Conservation (phyloP, 2,113 vertebrate species). For the Benitochromis conjunctus region DNA sequence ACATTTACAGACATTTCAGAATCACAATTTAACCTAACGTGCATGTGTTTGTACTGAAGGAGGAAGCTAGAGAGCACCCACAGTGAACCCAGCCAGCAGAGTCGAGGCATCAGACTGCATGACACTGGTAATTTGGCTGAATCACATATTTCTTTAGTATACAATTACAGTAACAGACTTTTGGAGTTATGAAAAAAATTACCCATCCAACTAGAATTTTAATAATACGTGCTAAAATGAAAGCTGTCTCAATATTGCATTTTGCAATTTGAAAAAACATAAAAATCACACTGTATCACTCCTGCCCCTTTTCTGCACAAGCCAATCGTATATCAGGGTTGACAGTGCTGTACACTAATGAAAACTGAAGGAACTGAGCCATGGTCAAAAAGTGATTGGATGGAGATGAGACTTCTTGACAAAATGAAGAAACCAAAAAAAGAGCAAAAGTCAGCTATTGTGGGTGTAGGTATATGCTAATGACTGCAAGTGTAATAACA, state of each 20-base stretch:
- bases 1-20: neutral
- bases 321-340: neutral
- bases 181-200: neutral
- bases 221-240: neutral
- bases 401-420: neutral
- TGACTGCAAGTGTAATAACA: neutral
- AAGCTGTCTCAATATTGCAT: neutral
- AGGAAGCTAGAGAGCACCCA: neutral
- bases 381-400: constrained; percentile 43
- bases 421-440: neutral
- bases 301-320: neutral
- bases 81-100: neutral
- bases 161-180: neutral
- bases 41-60: neutral
- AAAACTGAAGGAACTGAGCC: constrained; percentile 18
- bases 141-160: neutral
- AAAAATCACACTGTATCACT: neutral
- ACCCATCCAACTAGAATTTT: neutral
- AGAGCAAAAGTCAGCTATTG: neutral
- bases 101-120: neutral
- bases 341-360: constrained; percentile 14
- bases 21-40: neutral
- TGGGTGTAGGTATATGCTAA: neutral
- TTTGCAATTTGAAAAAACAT: neutral
- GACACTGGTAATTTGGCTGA: neutral